Conservation (phyloP, 2,888 invertebrate species). For the Rhingia campestris region DNA sequence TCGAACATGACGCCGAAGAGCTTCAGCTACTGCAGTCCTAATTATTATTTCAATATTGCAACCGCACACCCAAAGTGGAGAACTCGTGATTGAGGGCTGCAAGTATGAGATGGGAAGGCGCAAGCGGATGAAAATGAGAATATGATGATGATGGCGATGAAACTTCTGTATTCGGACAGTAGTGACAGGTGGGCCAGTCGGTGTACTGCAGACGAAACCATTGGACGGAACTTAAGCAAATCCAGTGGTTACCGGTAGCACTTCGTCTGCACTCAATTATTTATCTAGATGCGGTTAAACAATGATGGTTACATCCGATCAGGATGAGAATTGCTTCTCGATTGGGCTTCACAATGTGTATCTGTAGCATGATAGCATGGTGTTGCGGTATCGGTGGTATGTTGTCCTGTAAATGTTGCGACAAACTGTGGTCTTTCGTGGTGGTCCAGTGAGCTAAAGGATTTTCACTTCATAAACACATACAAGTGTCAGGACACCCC, state of each 20-base stretch:
- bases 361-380: conserved; percentile 4
- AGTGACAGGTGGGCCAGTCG: conserved; percentile 21
- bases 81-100: too few relatives aligned
- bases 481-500: not conserved
- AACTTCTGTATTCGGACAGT: conserved; percentile 28
- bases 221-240: conserved; percentile 66
- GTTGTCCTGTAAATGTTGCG: conserved; percentile 64
- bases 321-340: conserved; percentile 71
- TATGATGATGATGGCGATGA: conserved; percentile 25
- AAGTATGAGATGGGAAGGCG: not conserved
- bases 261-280: conserved; percentile 74
- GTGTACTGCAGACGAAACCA: conserved; percentile 8
- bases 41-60: conserved; percentile 67
- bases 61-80: conserved; percentile 27
- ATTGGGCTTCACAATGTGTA: conserved; percentile 45
- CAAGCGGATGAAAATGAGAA: not conserved
- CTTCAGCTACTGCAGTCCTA: conserved; percentile 59
- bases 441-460: conserved; percentile 52
- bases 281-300: conserved; percentile 73
- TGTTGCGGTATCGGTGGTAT: conserved; percentile 48
- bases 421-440: conserved; percentile 67
- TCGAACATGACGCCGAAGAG: conserved; percentile 20
- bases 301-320: conserved; percentile 67
- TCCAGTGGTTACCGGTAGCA: conserved; percentile 71
- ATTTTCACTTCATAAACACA: conserved; percentile 35